A percentile compares a stretch with the other conserved stretches of the same genome.
Evolutionary conservation across 2,113 vertebrate genomes (phyloP).

Genomic region (Smithornis capensis): DNA sequence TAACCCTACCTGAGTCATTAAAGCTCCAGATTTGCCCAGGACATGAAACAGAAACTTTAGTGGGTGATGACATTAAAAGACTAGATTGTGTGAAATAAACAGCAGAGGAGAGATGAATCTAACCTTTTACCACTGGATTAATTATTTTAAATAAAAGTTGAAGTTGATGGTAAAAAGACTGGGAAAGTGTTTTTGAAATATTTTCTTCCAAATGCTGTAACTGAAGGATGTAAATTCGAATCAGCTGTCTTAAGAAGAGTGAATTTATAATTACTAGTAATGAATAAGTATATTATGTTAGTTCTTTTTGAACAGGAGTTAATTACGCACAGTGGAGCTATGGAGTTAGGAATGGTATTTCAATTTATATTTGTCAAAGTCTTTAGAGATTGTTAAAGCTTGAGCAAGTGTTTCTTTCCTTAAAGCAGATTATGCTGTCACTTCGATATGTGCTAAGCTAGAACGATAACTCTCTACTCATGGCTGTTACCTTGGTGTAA

Average conservation of each 20-base stretch:
- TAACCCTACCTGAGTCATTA: background rate
- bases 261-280: background rate
- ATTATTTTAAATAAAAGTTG: background rate
- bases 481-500: background rate
- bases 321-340: background rate
- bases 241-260: background rate
- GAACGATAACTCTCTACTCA: background rate
- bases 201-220: background rate
- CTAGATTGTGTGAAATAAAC: background rate
- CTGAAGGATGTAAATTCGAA: background rate
- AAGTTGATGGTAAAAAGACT: background rate
- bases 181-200: background rate
- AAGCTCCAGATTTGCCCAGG: background rate
- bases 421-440: background rate
- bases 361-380: background rate
- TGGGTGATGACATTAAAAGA: background rate
- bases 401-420: background rate
- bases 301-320: background rate
- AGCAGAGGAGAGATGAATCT: background rate
- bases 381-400: background rate
- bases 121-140: background rate
- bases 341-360: background rate
- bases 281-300: background rate
- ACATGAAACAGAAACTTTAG: background rate
- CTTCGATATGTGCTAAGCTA: background rate